Percentiles rank a stretch among this genome's conserved stretches.
These are phyloP conservation scores for Macrophya annulata DNA, from an alignment of 2,888 invertebrate genomes.

Conservation along the genomic window DNA sequence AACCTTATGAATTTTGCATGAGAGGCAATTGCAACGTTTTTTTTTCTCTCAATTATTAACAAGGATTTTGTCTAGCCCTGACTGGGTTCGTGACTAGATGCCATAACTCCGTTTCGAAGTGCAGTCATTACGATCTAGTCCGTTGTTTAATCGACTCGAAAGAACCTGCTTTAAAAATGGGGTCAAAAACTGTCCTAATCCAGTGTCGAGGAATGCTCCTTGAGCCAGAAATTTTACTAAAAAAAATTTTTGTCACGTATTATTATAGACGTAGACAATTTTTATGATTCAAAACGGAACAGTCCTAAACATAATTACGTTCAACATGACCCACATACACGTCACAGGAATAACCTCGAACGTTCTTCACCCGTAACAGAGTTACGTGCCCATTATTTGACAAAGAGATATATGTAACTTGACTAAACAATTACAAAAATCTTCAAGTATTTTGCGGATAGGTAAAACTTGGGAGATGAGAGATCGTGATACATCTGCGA, in stretches of 20 bases:
- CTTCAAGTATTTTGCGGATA: not conserved
- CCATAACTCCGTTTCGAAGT: not conserved
- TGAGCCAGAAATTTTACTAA: not conserved
- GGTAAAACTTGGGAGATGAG: not conserved
- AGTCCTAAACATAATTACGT: not conserved
- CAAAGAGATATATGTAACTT: not conserved
- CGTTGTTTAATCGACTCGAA: slow-evolving; percentile 23
- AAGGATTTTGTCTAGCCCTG: slow-evolving; percentile 44
- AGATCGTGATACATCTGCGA: not conserved
- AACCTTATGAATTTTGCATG: not conserved
- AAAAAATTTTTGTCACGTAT: slow-evolving; percentile 30
- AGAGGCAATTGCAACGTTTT: slow-evolving; percentile 22
- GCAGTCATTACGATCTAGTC: not conserved
- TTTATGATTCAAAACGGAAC: slow-evolving; percentile 8
- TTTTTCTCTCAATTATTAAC: slow-evolving; percentile 13
- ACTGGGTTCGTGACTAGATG: slow-evolving; percentile 41
- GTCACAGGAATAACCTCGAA: slow-evolving; percentile 25
- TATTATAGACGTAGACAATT: not conserved
- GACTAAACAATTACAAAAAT: not conserved
- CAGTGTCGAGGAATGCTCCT: not conserved
- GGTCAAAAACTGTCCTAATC: slow-evolving; percentile 44
- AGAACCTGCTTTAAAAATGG: slow-evolving; percentile 41
- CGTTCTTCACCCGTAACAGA: slow-evolving; percentile 23
- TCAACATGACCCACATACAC: slow-evolving; percentile 26
- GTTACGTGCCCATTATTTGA: not conserved